Conservation (phyloP, 1,140 invertebrate genomes). For the Laupala kohalensis region DNA sequence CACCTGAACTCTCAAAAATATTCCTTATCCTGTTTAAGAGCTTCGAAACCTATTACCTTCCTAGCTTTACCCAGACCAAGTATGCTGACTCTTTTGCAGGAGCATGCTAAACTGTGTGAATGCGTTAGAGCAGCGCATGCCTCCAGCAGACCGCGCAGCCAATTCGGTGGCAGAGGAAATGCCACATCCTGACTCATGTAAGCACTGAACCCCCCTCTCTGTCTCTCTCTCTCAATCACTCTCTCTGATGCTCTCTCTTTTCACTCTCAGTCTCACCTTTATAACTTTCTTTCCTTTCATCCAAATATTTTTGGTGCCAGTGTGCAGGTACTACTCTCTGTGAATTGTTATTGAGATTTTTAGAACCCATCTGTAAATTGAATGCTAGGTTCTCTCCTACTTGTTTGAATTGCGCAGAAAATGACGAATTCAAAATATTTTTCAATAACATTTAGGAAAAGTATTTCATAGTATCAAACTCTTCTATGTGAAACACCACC, state of each 20-base stretch:
- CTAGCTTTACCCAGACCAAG: conserved; percentile 19
- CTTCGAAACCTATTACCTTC: not conserved
- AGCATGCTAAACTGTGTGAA: conserved; percentile 79
- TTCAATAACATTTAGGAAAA: too few relatives aligned
- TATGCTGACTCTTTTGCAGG: conserved; percentile 41
- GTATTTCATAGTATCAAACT: too few relatives aligned
- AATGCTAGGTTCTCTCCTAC: too few relatives aligned
- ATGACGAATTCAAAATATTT: too few relatives aligned
- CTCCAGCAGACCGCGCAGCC: conserved; percentile 51
- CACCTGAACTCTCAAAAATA: not conserved
- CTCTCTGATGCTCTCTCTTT: not conserved
- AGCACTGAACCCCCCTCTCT: conserved; percentile 27
- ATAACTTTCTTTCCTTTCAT: too few relatives aligned
- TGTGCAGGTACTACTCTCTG: not conserved
- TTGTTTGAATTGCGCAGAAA: too few relatives aligned
- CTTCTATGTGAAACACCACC: not conserved
- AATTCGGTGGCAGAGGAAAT: conserved; percentile 65
- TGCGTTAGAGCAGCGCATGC: conserved; percentile 62
- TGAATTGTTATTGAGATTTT: not conserved
- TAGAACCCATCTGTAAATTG: too few relatives aligned
- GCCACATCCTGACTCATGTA: conserved; percentile 68
- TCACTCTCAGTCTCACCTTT: not conserved
- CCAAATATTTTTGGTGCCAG: not conserved
- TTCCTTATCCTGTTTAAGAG: not conserved
- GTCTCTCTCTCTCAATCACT: not conserved